These are phyloP conservation scores for Gymnopithys bicolor DNA, from an alignment of 2,797 vertebrate genomes.

Conservation along the genomic window DNA sequence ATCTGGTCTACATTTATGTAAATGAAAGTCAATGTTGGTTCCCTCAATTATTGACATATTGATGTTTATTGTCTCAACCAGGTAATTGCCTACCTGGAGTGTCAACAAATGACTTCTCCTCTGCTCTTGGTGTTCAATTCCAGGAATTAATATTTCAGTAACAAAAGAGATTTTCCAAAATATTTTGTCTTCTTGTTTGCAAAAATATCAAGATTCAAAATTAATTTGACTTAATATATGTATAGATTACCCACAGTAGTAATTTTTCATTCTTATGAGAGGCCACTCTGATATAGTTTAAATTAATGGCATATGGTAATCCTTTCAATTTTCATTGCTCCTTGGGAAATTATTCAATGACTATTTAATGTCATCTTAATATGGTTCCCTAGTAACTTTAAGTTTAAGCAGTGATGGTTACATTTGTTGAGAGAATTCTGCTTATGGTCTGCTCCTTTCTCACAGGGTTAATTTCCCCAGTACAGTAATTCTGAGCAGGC, in stretches of 20 bases:
- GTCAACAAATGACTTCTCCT: neutral
- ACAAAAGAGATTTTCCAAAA: neutral
- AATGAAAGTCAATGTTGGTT: neutral
- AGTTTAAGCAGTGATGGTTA: conserved; percentile 40
- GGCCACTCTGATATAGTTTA: neutral
- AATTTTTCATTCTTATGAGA: conserved; percentile 12
- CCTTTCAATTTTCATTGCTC: conserved; percentile 41
- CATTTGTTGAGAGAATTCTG: conserved; percentile 32
- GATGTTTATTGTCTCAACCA: neutral
- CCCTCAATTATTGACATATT: neutral
- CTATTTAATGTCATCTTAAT: conserved; percentile 51
- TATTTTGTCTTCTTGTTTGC: neutral
- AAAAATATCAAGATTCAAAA: conserved; percentile 6
- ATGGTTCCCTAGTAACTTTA: neutral
- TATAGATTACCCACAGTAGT: conserved; percentile 3
- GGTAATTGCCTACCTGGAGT: neutral
- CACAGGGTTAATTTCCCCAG: neutral
- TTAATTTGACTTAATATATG: conserved; percentile 5
- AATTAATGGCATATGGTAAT: conserved; percentile 52
- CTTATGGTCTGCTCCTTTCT: conserved; percentile 4
- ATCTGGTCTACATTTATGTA: neutral
- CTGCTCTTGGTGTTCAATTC: neutral
- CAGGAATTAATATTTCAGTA: neutral
- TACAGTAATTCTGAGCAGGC: conserved; percentile 20
- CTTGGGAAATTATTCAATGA: conserved; percentile 54